Evolutionary conservation across 1,140 invertebrate species (phyloP), one percentile per base, ranked within the genome.

Genomic region (Drosophila pallidifrons): DNA sequence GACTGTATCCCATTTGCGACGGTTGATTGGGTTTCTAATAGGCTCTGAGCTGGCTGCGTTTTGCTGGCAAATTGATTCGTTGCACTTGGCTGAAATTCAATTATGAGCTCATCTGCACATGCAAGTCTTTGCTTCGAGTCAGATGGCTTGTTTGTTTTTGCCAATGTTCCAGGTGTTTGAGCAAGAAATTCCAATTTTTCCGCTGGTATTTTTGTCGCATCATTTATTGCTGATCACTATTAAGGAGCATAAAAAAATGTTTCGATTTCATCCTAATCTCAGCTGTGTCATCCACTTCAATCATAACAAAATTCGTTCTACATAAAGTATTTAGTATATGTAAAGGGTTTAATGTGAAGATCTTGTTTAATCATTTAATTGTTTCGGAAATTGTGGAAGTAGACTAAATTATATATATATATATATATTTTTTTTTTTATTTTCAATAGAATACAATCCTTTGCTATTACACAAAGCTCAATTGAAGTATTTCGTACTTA

Each of bases 11-110:
- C 70, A 89, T 88, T 88, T 79, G 85, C 66, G 52, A 89, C 71
- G 85, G 75, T 88, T 85, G 86, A 76, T 81, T 83, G 75, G 71
- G 64, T 88, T 88, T 89, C 85, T 71, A 79, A 89, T 89, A 79
- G 77, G 78, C 75, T 68, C 75, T 52, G 58, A 75, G 61, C 35
- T 80, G 65, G 11, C 58, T 35, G 66, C 70, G 59, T 70, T 61
- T 51, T 52, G 16, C 70, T 58, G 30, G 51, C 45, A 77, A 88
- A 89, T 85, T 73, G 75, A 88, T 89, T 89, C 81, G 85, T 16
- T 85, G 38, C 81, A 81, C 71, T 88, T 79, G 67, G 78, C 55
- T 89, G 75, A 65, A 52, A 89, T 88, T 88, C 86, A 89, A 88
- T 89, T 76, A 81, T 54, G 67, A 72, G 67, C 55, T 82, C 75